Conservation (phyloP, 1,140 invertebrate genomes). For the Drosophila kohkoa region DNA sequence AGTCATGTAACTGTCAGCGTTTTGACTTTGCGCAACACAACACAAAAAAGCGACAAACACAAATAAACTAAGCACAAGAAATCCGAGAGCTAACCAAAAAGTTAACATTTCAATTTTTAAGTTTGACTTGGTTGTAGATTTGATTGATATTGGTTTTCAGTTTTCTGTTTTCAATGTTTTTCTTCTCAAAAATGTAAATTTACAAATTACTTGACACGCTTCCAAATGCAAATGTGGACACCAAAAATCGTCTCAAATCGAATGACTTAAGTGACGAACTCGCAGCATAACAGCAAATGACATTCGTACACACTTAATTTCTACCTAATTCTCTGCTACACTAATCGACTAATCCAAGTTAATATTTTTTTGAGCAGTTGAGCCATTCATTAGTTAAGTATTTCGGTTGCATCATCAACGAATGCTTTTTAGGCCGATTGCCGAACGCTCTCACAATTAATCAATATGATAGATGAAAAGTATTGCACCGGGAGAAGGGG, state of each 20-base stretch:
- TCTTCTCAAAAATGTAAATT: conserved; percentile 68
- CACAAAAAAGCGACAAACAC: conserved; percentile 16
- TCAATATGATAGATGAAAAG: conserved; percentile 35
- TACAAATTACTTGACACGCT: conserved; percentile 71
- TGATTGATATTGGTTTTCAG: conserved; percentile 70
- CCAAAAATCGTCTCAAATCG: conserved; percentile 23
- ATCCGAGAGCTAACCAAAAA: conserved; percentile 29
- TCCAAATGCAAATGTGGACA: conserved; percentile 28
- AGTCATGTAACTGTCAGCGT: conserved; percentile 76
- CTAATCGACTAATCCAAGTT: conserved; percentile 4
- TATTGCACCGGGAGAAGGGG: neutral
- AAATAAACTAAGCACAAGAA: conserved; percentile 48
- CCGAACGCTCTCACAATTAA: conserved; percentile 39
- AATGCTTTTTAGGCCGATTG: conserved; percentile 16
- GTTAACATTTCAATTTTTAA: conserved; percentile 72
- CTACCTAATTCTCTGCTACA: conserved; percentile 15
- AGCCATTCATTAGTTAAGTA: conserved; percentile 17
- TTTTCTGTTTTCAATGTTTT: conserved; percentile 4
- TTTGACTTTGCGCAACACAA: conserved; percentile 16
- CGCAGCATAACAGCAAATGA: conserved; percentile 5
- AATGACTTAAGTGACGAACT: conserved; percentile 51
- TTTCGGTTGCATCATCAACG: conserved; percentile 30
- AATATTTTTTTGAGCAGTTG: conserved; percentile 8
- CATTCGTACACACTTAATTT: neutral
- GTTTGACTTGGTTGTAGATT: conserved; percentile 39